These are phyloP conservation scores for Sarcophaga variegata DNA, from an alignment of 2,888 invertebrate genomes.

Conservation along the genomic window DNA sequence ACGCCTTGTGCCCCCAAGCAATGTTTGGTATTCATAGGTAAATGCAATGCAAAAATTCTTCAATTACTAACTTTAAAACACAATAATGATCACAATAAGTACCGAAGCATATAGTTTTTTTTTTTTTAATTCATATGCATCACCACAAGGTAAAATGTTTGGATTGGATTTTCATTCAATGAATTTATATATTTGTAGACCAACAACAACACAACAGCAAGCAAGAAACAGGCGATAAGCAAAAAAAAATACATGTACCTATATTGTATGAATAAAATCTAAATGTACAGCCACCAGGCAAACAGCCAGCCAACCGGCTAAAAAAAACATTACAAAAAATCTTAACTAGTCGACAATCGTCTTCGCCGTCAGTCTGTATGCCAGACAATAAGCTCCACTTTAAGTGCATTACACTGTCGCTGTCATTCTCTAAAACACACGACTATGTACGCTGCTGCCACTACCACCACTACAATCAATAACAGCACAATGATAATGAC, in stretches of 20 bases:
- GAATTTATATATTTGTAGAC: slow-evolving; percentile 16
- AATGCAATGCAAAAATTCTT: too few relatives aligned
- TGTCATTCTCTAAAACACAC: slow-evolving; percentile 44
- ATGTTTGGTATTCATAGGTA: too few relatives aligned
- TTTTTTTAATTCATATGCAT: not conserved
- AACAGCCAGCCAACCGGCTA: slow-evolving; percentile 54
- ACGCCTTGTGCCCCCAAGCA: too few relatives aligned
- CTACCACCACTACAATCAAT: not conserved
- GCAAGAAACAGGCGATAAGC: not conserved
- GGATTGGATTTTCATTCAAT: slow-evolving; percentile 54
- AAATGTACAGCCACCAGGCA: slow-evolving; percentile 64
- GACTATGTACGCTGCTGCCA: not conserved
- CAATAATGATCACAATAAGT: too few relatives aligned
- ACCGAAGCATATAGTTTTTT: too few relatives aligned
- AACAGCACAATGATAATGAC: not conserved
- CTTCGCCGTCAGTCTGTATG: slow-evolving; percentile 51
- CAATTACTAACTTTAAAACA: too few relatives aligned
- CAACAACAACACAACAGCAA: slow-evolving; percentile 9
- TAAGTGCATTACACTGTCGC: slow-evolving; percentile 66
- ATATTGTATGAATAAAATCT: slow-evolving; percentile 1
- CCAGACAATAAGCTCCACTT: slow-evolving; percentile 67
- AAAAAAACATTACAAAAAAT: not conserved
- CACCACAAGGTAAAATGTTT: slow-evolving; percentile 26
- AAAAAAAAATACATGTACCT: not conserved
- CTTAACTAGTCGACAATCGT: slow-evolving; percentile 48